Base-by-base conservation (phyloP, 2,113 vertebrate species). In the Sitta europaea region DNA sequence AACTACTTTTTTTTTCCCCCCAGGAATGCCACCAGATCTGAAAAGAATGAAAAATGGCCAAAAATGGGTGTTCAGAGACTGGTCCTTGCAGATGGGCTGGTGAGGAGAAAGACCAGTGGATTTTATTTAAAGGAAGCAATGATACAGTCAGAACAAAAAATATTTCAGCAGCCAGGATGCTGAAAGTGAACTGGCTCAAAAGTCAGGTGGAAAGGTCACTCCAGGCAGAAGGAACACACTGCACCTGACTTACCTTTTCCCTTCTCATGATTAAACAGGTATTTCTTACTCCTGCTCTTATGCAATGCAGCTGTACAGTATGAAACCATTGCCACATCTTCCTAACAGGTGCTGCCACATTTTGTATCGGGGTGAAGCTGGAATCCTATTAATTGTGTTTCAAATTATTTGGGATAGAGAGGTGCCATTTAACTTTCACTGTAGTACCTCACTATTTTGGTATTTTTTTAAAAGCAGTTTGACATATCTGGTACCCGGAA, bases 321-420 rank as follows among this genome's bases (percentile, higher is more conserved):
- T 47, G 76, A 95, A 96, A 95, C n/a, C 23, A 21, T 72, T 93
- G 83, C 76, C 75, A 86, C 88, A 86, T 65, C 51, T 86, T 92
- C 57, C 84, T 43, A 87, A 91, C 73, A 95, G 94, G 93, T 54
- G 48, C n/a, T 90, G 85, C 92, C 4, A 6, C 92, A 93, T 94
- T 96, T 95, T 74, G 62, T 91, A 86, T 93, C 58, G 0, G 81
- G 85, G 85, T 93, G 87, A 95, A 96, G 71, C 33, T 79, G 58
- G 77, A 85, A 80, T 36, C 6, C 5, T 15, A 50, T 9, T 3
- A 55, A 82, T 48, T 45, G 28, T 20, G 57, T 61, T 83, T 63
- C 19, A 42, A 81, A 24, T 57, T 54, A 66, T 73, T 94, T 61
- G 48, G 63, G 19, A 67, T 45, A 80, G 14, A 83, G 65, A 76